Evolutionary conservation across 37 sponge, comb jelly and placozoan species (phyloP), one percentile per base, ranked within the genome.

Genomic region (Mnemiopsis leidyi): DNA sequence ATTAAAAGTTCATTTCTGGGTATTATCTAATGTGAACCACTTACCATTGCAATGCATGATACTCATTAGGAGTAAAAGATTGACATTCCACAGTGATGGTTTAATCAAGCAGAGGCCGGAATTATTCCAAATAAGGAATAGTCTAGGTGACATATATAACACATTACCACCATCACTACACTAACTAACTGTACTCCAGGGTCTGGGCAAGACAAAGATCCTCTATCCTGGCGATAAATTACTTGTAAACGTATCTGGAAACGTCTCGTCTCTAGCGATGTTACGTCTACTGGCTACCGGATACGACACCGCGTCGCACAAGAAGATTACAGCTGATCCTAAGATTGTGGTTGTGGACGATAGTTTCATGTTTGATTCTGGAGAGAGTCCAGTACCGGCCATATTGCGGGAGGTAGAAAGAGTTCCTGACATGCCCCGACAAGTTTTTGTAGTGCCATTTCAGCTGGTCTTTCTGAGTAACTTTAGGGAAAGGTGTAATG

Each of bases 201-300:
- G 90, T 26, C 90, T 85, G 0, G 90, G 90, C 35, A 85, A 85
- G 61, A 28, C 32, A 23, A 85, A 85, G 36, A 33, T 85, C 48
- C 90, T 85, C 29, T 85, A 85, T 33, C 90, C 90, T 35, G 90
- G 90, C 3, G 90, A 85, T 7, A 38, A 39, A 38, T 39, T 85
- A 1, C 61, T 85, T 3, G 48, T 85, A 0, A 21, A 85, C 48
- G 30, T 85, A 13, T 33, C 90, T 38, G 90, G 90, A 7, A 40
- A 35, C 21, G 29, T 26, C 90, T 33, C 90, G n/a, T 85, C 90
- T n/a, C 90, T 85, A 0, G 61, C 90, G 48, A 38, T 85, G 61
- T 37, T 85, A 35, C 39, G 39, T 20, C 90, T 85, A 9, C 38
- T 85, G 90, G 90, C 90, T 9, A 85, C 61, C 29, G 90, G 90